Base-by-base conservation (phyloP, 2,797 vertebrate species). In the Sebastolobus alascanus region DNA sequence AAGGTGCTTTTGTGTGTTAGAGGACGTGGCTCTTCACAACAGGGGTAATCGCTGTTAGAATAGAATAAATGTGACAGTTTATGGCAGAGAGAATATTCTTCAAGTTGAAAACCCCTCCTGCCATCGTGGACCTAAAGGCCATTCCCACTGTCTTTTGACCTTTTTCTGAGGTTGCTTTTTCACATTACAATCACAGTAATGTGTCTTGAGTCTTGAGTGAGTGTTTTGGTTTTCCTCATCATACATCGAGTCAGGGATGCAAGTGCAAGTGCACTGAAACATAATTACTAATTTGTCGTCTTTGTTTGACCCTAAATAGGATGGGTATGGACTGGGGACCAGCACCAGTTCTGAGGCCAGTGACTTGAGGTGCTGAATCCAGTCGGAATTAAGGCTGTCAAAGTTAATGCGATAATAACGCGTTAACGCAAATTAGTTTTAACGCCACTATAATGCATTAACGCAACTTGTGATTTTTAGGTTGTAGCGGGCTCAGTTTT, bases 71-170 rank as follows among this genome's bases (percentile, higher is more conserved):
- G 79, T 92, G 91, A 93, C 87, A 87, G 74, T 89, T 86, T 56
- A 84, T 82, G 84, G 85, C 85, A 85, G 63, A 73, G 27, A 69
- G 84, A 89, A 89, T 89, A 82, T 83, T 86, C 82, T 83, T 91
- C 85, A 93, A 86, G 66, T 58, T 68, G 73, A 78, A 59, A 87
- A 75, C 59, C 75, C 79, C 78, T 82, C 76, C 76, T 77, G 71
- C 78, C 74, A 66, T 64, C 5, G 20, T 70, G 64, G 80, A 79
- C 84, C 79, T 87, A 80, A 87, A 89, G 79, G 91, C 86, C 77
- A 88, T 83, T 82, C 77, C 84, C 84, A 75, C 82, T 84, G 87
- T 92, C 83, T 68, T 86, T 73, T 91, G 90, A 93, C 91, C 89
- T 94, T 94, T 87, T 59, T 73, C 18, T 58, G 37, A 64, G 64